phyloP scores from a whole-genome alignment of 2,888 invertebrate species.

The Formica aserva region DNA sequence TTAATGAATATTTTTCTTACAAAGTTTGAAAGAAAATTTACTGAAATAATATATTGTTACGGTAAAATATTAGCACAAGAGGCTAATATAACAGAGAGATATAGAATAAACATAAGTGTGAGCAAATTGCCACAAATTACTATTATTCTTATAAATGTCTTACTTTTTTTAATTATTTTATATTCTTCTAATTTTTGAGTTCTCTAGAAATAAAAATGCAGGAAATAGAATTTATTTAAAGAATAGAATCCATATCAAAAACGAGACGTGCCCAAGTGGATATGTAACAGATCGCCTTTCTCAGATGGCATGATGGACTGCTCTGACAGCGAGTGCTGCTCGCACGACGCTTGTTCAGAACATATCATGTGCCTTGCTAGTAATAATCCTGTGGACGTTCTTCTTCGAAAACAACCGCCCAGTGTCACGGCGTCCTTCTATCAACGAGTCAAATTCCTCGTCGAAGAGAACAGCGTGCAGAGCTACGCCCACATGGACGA shows the following conservation, averaged over 20 bases:
- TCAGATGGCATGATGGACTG: slow-evolving; percentile 99
- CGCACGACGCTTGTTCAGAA: slow-evolving; percentile 93
- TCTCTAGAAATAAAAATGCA: background rate
- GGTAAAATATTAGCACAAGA: background rate
- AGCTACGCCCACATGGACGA: slow-evolving; percentile 99
- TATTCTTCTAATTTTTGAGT: background rate
- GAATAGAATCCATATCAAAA: background rate
- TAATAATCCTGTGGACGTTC: slow-evolving; percentile 98
- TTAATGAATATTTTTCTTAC: slow-evolving; percentile 17
- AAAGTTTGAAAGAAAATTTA: background rate
- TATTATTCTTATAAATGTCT: background rate
- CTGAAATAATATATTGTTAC: background rate
- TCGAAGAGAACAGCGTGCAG: slow-evolving; percentile 99
- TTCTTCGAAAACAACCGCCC: slow-evolving; percentile 97
- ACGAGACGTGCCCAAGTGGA: background rate
- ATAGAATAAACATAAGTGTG: background rate
- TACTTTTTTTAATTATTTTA: background rate
- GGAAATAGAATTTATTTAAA: background rate
- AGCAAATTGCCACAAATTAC: background rate
- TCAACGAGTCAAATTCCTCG: slow-evolving; percentile 98
- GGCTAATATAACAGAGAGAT: background rate
- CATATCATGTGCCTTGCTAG: slow-evolving; percentile 98
- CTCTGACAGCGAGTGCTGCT: slow-evolving; percentile 99
- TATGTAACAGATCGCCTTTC: slow-evolving; percentile 49
- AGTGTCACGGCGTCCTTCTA: slow-evolving; percentile 99